Evolutionary conservation across 2,113 vertebrate species (phyloP), one percentile per base, ranked within the genome.

Genomic region (Neogale vison): DNA sequence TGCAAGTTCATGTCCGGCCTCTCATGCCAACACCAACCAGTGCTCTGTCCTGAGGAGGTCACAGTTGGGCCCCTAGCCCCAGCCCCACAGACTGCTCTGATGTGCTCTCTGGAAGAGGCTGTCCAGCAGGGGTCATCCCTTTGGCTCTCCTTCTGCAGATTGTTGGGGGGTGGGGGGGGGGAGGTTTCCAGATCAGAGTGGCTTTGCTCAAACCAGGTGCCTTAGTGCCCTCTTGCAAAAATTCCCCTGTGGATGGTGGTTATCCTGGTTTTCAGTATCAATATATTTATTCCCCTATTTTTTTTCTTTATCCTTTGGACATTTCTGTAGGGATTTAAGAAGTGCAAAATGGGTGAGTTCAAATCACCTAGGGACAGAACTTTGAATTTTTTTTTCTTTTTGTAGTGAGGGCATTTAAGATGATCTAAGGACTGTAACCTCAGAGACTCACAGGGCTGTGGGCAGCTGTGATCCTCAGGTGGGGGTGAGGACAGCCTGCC

Each of bases 51-150:
- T 0, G 1, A 20, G 63, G 9, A 14, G 2, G 39, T 26, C 8
- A 34, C 29, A 34, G 61, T 26, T 20, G 29, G 9, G n/a, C 9
- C n/a, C 34, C 14, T 4, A 12, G 45, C 15, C 34, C 3, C 52
- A 42, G 67, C 57, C 34, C 61, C 18, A 26, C 4, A 12, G 34
- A 8, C 10, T 9, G 20, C 17, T 2, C 21, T 45, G 14, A 7
- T 4, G 10, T 23, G 12, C 13, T 9, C 10, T 24, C 18, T 47
- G 2, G 6, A 26, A 23, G 7, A 0, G 0, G 36, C 20, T 61
- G 65, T 31, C 17, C 6, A 1, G 31, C 31, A 52, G 67, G 23
- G 29, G 74, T 7, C 12, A 2, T 26, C 29, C 61, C 61, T 36
- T 29, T 1, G 61, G 14, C 20, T 79, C 45, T 83, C 36, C 69